Conservation (phyloP, 1,140 invertebrate species). For the Leptonema lineaticorne region DNA sequence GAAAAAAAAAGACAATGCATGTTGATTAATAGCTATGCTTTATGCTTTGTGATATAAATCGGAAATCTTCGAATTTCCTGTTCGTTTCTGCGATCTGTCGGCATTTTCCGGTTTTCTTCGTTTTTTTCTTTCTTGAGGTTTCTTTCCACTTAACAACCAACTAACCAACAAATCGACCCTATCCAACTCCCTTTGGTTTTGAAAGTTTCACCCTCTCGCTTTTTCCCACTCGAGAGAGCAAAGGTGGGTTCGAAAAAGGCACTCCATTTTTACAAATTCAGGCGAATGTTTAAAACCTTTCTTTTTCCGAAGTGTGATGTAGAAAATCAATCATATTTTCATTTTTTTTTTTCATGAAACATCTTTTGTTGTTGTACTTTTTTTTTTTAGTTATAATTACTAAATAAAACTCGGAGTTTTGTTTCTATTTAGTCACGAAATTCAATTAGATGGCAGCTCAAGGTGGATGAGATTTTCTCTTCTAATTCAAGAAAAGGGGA, state of each 20-base stretch:
- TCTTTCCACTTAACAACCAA: too few species aligned
- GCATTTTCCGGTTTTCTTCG: too few species aligned
- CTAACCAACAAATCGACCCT: too few species aligned
- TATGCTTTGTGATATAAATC: too few species aligned
- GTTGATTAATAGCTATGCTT: too few species aligned
- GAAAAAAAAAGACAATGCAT: too few species aligned
- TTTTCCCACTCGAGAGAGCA: conserved; percentile 2
- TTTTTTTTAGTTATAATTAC: background rate
- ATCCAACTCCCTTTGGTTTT: background rate
- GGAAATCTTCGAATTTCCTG: too few species aligned
- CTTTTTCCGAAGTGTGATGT: conserved; percentile 22
- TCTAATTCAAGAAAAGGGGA: too few species aligned
- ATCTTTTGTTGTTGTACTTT: background rate
- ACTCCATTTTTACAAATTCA: conserved; percentile 35
- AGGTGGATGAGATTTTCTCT: conserved; percentile 11
- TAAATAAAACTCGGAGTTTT: background rate
- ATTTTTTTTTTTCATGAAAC: background rate
- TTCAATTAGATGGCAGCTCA: conserved; percentile 1
- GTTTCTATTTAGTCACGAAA: background rate
- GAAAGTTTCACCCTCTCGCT: conserved; percentile 8
- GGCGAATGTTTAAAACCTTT: conserved; percentile 36
- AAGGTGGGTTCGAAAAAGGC: conserved; percentile 31
- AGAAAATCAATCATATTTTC: background rate
- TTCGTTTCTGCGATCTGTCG: background rate
- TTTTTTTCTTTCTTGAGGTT: too few species aligned